Conservation (phyloP, 2,113 vertebrate genomes). For the Lycocorax pyrrhopterus region DNA sequence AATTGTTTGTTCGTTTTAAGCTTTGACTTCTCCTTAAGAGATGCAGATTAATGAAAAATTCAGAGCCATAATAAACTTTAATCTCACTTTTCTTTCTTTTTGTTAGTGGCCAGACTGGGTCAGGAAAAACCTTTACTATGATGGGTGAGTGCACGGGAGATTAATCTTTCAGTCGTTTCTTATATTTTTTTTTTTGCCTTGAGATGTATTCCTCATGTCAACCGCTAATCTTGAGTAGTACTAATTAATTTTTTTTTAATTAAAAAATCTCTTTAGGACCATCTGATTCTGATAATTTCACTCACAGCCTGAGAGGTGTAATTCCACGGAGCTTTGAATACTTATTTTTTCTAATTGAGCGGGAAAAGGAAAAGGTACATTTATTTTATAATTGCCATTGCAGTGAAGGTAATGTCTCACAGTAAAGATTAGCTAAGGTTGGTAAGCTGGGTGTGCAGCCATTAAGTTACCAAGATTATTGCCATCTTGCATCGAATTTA, state of each 20-base stretch:
- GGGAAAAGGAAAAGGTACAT: constrained; percentile 88
- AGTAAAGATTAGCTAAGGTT: neutral
- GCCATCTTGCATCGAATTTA: neutral
- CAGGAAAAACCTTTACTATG: constrained; percentile 98
- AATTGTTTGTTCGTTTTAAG: neutral
- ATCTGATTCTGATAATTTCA: constrained; percentile 91
- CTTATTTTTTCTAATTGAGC: constrained; percentile 92
- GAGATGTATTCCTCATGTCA: neutral
- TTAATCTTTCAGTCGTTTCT: neutral
- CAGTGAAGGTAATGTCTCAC: neutral
- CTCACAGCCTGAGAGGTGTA: constrained; percentile 89
- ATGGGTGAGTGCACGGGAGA: constrained; percentile 78
- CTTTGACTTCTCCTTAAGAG: neutral
- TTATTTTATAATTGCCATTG: neutral
- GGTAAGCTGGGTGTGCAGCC: neutral
- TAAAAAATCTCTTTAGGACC: constrained; percentile 76
- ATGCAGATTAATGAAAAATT: neutral
- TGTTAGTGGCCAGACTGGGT: constrained; percentile 91
- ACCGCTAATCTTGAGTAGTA: neutral
- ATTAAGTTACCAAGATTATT: neutral
- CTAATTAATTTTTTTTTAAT: neutral
- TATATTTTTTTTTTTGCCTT: neutral
- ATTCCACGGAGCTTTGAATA: constrained; percentile 97
- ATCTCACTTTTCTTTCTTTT: neutral
- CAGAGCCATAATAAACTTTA: neutral